phyloP scores from a whole-genome alignment of 2,888 invertebrate species.

The Calliopum simillimum region DNA sequence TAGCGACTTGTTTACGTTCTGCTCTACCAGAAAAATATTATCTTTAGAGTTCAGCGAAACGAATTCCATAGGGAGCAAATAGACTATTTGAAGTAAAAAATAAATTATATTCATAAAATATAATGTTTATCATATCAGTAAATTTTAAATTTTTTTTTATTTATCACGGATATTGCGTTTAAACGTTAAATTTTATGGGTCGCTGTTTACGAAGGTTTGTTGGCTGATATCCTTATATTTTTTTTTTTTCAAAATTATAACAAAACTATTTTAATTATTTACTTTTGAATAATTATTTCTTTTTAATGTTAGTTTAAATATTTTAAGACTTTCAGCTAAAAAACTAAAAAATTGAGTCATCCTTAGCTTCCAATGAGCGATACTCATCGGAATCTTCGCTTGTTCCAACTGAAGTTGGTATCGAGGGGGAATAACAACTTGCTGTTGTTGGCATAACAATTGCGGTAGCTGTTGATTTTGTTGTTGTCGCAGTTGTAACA shows the following conservation, averaged over 20 bases:
- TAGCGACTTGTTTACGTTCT: no score
- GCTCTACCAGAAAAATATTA: no score
- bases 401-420: slow-evolving; percentile 48
- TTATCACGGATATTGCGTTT: no score
- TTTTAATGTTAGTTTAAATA: slow-evolving; percentile 10
- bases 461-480: slow-evolving; percentile 28
- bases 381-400: slow-evolving; percentile 67
- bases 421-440: slow-evolving; percentile 43
- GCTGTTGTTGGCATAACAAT: slow-evolving; percentile 39
- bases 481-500: slow-evolving; percentile 34
- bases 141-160: no score
- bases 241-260: not conserved
- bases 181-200: no score
- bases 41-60: no score
- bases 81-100: no score
- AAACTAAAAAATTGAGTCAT: slow-evolving; percentile 54
- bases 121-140: no score
- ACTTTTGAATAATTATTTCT: slow-evolving; percentile 25
- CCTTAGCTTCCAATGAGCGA: slow-evolving; percentile 66
- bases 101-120: no score
- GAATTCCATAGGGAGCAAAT: no score
- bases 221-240: no score
- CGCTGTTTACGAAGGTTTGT: no score
- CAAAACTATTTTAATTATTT: slow-evolving; percentile 2
- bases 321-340: slow-evolving; percentile 14